These are phyloP conservation scores for Hedya salicella DNA, from an alignment of 2,888 invertebrate species.

Conservation along the genomic window DNA sequence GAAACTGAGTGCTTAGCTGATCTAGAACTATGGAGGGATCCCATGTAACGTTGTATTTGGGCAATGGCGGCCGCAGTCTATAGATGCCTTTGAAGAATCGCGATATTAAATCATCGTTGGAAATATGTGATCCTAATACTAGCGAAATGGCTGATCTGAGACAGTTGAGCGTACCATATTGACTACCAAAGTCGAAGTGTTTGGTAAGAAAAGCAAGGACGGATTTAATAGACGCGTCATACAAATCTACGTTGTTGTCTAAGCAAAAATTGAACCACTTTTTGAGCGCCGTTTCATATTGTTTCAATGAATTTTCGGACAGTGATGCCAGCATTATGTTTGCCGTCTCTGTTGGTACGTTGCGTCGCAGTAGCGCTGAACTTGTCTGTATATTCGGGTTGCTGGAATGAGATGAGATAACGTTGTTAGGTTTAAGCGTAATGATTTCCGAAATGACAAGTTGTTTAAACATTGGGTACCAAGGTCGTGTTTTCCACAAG, in stretches of 20 bases:
- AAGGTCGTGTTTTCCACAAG: conserved; percentile 42
- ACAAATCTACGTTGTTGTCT: background rate
- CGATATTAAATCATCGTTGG: conserved; percentile 4
- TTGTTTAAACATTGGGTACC: conserved; percentile 31
- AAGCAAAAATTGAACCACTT: conserved; percentile 8
- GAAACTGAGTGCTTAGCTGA: background rate
- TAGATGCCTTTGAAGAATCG: conserved; percentile 18
- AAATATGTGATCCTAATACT: conserved; percentile 6
- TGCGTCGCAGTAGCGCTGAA: background rate
- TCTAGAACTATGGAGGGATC: background rate
- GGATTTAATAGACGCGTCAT: background rate
- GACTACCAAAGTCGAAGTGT: conserved; percentile 6
- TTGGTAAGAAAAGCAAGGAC: conserved; percentile 2
- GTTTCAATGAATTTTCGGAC: conserved; percentile 10
- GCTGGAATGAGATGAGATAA: conserved; percentile 38
- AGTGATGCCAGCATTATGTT: conserved; percentile 6
- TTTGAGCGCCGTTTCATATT: conserved; percentile 8
- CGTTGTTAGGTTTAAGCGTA: conserved; percentile 17
- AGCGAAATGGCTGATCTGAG: conserved; percentile 9
- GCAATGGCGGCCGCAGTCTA: conserved; percentile 5
- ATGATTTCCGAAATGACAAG: background rate
- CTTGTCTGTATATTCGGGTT: background rate
- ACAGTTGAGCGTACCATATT: conserved; percentile 17
- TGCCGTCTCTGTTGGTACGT: conserved; percentile 1
- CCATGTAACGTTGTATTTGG: no score